A percentile compares a stretch with the other conserved stretches of the same genome.
phyloP scores from a whole-genome alignment of 2,888 invertebrate species.

The Trilocha varians region DNA sequence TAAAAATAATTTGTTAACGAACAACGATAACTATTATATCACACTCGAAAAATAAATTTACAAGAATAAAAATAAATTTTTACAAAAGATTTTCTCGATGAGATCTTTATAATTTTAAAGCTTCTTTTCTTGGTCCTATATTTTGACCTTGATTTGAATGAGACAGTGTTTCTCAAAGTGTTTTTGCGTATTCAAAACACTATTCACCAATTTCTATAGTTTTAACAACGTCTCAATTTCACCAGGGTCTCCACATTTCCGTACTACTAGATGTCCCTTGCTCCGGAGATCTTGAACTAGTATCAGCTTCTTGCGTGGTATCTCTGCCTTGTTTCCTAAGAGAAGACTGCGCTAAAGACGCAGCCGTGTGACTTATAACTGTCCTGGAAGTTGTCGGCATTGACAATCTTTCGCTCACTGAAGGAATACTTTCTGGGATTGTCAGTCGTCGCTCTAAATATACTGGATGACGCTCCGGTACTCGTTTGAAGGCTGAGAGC shows the following conservation, averaged over 20 bases:
- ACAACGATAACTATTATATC: background rate
- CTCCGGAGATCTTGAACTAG: slow-evolving; percentile 43
- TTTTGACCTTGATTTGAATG: too few relatives aligned
- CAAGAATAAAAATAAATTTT: too few relatives aligned
- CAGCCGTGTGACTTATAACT: slow-evolving; percentile 63
- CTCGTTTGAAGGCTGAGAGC: slow-evolving; percentile 37
- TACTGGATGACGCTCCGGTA: slow-evolving; percentile 27
- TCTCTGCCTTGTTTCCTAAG: slow-evolving; percentile 20
- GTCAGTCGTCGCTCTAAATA: slow-evolving; percentile 34
- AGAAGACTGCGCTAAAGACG: slow-evolving; percentile 46
- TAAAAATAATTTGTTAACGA: background rate
- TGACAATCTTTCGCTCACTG: slow-evolving; percentile 26
- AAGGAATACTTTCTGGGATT: slow-evolving; percentile 48
- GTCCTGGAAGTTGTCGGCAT: slow-evolving; percentile 26
- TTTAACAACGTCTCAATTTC: slow-evolving; percentile 14
- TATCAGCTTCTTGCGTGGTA: slow-evolving; percentile 32
- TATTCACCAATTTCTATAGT: too few relatives aligned
- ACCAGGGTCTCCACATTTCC: slow-evolving; percentile 68
- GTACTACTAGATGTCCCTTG: slow-evolving; percentile 44
- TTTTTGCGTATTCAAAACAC: too few relatives aligned
- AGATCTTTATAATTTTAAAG: too few relatives aligned
- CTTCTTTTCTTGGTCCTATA: too few relatives aligned
- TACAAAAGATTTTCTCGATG: too few relatives aligned
- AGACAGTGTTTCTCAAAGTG: too few relatives aligned
- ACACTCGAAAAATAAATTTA: background rate